Percentiles rank a stretch among this genome's conserved stretches.
Conservation (phyloP, 1,140 invertebrate genomes). For the Micrasema minimum region DNA sequence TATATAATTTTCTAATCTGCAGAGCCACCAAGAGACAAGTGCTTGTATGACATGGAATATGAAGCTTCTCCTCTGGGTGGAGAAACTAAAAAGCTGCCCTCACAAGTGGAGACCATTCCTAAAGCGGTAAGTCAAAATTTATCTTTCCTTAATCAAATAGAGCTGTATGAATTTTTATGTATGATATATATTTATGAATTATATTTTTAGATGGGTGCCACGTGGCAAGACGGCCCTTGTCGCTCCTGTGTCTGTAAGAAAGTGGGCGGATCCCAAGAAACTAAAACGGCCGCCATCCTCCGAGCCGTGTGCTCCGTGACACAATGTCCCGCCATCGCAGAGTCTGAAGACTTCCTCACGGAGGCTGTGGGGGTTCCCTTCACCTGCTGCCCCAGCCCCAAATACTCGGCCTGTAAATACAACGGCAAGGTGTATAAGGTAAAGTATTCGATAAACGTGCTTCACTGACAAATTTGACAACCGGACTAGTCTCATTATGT, state of each 20-base stretch:
- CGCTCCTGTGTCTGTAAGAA: constrained; percentile 70
- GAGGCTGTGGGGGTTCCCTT: constrained; percentile 64
- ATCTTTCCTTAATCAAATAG: no score
- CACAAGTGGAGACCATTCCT: constrained; percentile 60
- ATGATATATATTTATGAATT: no score
- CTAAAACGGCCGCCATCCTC: constrained; percentile 21
- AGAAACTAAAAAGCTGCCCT: constrained; percentile 61
- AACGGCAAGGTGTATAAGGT: constrained; percentile 67
- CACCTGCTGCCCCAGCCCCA: constrained; percentile 72
- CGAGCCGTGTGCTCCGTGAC: constrained; percentile 59
- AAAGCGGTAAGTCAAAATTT: constrained; percentile 57
- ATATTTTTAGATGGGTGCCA: constrained; percentile 63
- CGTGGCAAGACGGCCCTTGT: constrained; percentile 78
- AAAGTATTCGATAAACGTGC: neutral
- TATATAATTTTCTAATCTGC: constrained; percentile 52
- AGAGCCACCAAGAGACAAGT: constrained; percentile 77
- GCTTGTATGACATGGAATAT: constrained; percentile 71
- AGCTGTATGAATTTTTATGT: no score
- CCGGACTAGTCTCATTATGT: no score
- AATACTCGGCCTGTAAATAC: constrained; percentile 71
- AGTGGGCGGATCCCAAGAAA: constrained; percentile 49
- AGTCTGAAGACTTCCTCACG: constrained; percentile 68
- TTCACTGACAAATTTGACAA: no score
- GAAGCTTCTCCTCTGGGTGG: constrained; percentile 67
- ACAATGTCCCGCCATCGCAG: constrained; percentile 60